Evolutionary conservation across 1,140 invertebrate species (phyloP), one percentile per base, ranked within the genome.

Genomic region (Plutomurus gul): DNA sequence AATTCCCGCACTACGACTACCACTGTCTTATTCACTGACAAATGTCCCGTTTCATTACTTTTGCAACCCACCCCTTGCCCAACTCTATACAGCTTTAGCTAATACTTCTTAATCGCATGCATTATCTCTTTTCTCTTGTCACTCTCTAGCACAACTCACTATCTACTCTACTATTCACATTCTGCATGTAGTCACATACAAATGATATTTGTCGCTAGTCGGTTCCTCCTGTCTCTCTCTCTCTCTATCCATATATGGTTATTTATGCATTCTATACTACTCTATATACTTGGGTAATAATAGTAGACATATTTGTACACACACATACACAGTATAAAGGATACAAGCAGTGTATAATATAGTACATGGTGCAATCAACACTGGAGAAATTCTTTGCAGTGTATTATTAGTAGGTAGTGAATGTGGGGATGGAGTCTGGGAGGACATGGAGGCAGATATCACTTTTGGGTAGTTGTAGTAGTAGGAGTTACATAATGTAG

Each of bases 11-110:
- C 11, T 65, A 10, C n/a, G n/a, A n/a, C n/a, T n/a, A n/a, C n/a
- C n/a, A n/a, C 56, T 65, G 56, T 65, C 56, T 65, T 65, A 65
- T 65, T 65, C 56, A 65, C 56, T 65, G 56, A 65, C 56, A 65
- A 65, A 65, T 65, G 56, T 65, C 56, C 56, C 56, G 56, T 65
- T 36, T 49, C 46, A 49, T 49, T 49, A 33, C 56, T 65, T 65
- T 65, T 65, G 1, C 16, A 65, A n/a, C 22, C 11, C 18, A 65
- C 25, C 7, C 4, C 46, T 13, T 4, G 10, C 11, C 13, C 51
- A 65, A 30, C 56, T 16, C 56, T n/a, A 65, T 33, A 27, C 36
- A 65, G 30, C 46, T 18, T 18, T 49, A 7, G n/a, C n/a, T 1
- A n/a, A 18, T 49, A 49, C n/a, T 49, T 49, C 16, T 49, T 30